phyloP scores from a whole-genome alignment of 53 echinoderm and acorn worm genomes.

The Zoroaster sp. region DNA sequence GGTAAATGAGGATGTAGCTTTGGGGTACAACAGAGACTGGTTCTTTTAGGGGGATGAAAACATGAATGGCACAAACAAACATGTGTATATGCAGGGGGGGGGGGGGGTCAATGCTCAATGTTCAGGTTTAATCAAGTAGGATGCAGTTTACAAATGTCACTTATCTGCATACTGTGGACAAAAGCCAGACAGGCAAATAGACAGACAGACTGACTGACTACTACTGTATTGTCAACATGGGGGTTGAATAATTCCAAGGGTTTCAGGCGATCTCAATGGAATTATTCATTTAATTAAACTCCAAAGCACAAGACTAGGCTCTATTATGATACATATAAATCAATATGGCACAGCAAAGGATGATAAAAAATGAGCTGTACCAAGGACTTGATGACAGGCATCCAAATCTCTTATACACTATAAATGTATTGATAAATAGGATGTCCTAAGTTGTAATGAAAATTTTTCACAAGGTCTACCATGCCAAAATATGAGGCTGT shows the following conservation, averaged over 20 bases:
- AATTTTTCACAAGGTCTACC: no score
- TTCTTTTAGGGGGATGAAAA: no score
- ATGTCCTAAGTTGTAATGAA: no score
- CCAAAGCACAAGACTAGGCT: not conserved
- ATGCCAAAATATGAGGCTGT: no score
- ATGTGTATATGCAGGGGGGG: not conserved
- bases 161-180: not conserved
- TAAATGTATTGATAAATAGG: no score
- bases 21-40: not conserved
- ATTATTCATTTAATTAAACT: not conserved
- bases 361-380: no score
- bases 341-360: no score
- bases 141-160: not conserved
- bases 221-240: not conserved
- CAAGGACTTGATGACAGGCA: no score
- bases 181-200: not conserved
- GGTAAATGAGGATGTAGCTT: not conserved
- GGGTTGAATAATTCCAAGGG: not conserved
- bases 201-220: constrained; percentile 1
- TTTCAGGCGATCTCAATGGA: not conserved
- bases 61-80: no score
- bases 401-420: no score
- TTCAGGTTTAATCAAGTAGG: no score
- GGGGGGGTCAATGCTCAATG: not conserved
- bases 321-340: no score